phyloP scores from a whole-genome alignment of 2,113 vertebrate genomes.

The Coptodon rendalli region DNA sequence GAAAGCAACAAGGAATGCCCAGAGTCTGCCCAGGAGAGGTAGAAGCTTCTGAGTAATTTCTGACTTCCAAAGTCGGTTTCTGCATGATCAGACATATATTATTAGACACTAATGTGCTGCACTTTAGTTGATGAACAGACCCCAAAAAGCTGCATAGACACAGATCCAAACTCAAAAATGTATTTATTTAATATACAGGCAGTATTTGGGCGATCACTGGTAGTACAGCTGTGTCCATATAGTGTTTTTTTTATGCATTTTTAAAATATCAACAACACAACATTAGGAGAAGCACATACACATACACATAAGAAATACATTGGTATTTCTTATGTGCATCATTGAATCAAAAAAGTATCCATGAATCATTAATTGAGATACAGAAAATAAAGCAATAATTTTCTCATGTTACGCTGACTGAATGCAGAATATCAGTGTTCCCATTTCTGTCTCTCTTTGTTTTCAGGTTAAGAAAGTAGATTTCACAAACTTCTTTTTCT shows the following conservation, averaged over 20 bases:
- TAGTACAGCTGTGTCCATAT: rapidly evolving
- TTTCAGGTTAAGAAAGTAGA: not conserved
- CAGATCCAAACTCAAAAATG: not conserved
- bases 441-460: not conserved
- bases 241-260: not conserved
- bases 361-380: not conserved
- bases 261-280: not conserved
- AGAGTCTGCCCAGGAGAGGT: not conserved
- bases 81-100: not conserved
- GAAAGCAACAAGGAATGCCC: not conserved
- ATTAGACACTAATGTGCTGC: not conserved
- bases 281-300: not conserved
- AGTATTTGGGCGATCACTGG: not conserved
- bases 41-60: not conserved
- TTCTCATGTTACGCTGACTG: not conserved
- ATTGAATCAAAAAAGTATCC: not conserved
- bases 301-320: not conserved
- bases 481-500: not conserved
- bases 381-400: not conserved
- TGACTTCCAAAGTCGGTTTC: not conserved
- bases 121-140: not conserved
- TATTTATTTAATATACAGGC: not conserved
- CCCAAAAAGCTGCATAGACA: not conserved
- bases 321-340: not conserved
- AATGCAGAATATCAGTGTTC: not conserved